Conservation (phyloP, 2,113 vertebrate species). For the Sarotherodon lohbergeri region DNA sequence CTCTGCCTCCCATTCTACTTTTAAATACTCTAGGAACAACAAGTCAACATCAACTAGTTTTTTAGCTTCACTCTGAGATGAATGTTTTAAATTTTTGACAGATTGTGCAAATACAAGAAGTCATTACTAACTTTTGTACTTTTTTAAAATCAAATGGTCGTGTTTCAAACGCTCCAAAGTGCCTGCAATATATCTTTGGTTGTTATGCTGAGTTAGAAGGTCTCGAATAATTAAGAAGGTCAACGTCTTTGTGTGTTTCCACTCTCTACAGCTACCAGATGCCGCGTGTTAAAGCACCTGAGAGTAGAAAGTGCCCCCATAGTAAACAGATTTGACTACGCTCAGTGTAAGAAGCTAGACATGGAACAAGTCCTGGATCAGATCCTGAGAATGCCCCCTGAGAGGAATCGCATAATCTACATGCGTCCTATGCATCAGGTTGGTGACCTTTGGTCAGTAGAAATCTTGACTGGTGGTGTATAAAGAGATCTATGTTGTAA, state of each 20-base stretch:
- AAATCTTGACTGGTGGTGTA: not conserved
- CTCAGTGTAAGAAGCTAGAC: constrained; percentile 96
- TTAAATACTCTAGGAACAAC: not conserved
- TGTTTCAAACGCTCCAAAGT: not conserved
- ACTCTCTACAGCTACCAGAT: constrained; percentile 83
- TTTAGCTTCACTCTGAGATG: not conserved
- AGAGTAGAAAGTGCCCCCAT: constrained; percentile 90
- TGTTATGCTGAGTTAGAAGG: not conserved
- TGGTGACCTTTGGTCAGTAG: not conserved
- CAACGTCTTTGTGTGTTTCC: not conserved
- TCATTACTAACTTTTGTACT: not conserved
- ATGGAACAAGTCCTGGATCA: constrained; percentile 97
- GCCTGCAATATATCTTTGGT: rapidly evolving
- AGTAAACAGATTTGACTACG: constrained; percentile 95
- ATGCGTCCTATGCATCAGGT: constrained; percentile 99
- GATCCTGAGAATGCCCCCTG: constrained; percentile 92
- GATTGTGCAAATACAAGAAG: not conserved
- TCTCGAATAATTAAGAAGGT: not conserved
- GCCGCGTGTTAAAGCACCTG: constrained; percentile 91
- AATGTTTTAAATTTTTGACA: not conserved
- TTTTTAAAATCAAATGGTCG: not conserved
- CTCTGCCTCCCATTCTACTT: not conserved
- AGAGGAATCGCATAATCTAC: constrained; percentile 96
- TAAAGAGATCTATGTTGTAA: not conserved
- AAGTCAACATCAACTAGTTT: not conserved